These are phyloP conservation scores for Hypomesus transpacificus DNA, from an alignment of 2,113 vertebrate species.

Conservation along the genomic window DNA sequence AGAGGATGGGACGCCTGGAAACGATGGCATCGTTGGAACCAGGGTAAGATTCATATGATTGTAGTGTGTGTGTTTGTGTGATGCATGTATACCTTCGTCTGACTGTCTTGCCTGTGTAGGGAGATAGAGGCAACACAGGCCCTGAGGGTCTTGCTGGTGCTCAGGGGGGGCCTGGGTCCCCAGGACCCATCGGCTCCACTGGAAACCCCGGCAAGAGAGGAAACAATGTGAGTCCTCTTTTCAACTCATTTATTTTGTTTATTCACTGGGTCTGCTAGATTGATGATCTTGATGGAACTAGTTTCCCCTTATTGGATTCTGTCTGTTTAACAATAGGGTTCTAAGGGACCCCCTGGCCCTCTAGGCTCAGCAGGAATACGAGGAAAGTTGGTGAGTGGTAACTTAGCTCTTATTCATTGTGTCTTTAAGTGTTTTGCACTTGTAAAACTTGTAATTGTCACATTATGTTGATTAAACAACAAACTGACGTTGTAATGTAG, in stretches of 20 bases:
- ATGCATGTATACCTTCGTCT: neutral
- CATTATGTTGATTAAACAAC: no score
- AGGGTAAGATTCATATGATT: slow-evolving; percentile 73
- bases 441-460: no score
- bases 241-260: neutral
- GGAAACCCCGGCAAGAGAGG: slow-evolving; percentile 87
- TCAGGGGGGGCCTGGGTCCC: slow-evolving; percentile 81
- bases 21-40: slow-evolving; percentile 85
- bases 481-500: no score
- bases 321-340: slow-evolving; percentile 72
- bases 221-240: slow-evolving; percentile 74
- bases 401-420: neutral
- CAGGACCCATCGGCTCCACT: slow-evolving; percentile 85
- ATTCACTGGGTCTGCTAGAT: neutral
- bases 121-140: slow-evolving; percentile 86
- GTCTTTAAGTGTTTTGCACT: no score
- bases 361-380: slow-evolving; percentile 76
- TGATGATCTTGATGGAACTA: neutral
- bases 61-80: slow-evolving; percentile 3
- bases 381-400: slow-evolving; percentile 81
- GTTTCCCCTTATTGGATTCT: neutral
- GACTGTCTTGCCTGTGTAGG: slow-evolving; percentile 65
- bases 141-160: slow-evolving; percentile 84
- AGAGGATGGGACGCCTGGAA: slow-evolving; percentile 85
- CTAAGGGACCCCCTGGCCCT: slow-evolving; percentile 78